Evolutionary conservation across 1,140 invertebrate genomes (phyloP), one percentile per base, ranked within the genome.

Genomic region (Hypothenemus hampei): DNA sequence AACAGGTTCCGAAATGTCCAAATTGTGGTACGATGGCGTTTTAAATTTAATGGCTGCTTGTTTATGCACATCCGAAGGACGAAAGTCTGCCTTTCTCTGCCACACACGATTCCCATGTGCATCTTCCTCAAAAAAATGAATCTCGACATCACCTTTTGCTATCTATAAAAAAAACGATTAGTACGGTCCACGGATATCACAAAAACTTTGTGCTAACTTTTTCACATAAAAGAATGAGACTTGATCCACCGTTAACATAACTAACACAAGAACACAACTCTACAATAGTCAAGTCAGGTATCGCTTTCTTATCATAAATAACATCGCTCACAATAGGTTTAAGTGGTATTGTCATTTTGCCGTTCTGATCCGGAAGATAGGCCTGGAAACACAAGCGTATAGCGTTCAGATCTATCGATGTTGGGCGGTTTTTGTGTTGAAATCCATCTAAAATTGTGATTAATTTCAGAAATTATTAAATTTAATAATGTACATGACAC

Each of bases 231-330:
- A 97, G 74, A 51, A 97, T 93, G 54, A 97, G 89, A 61, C 85
- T 85, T 13, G 87, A 87, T 8, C 89, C 89, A 36, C 93, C 93
- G 36, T 81, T 79, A 0, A 87, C 88, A 13, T 83, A 80, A 16
- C 87, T 88, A n/a, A 87, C 82, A 65, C 81, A 88, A 66, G 88
- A 83, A 69, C 87, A 91, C 47, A 97, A 69, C 61, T 91, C 87
- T 66, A 85, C 87, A 43, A 97, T 97, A 11, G 86, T 81, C 51
- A 97, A 77, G 71, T 97, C 93, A 60, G 85, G 89, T 80, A 93
- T 89, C 6, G 93, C 91, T 74, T 98, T 98, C 81, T 97, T 97
- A 72, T 98, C 94, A 76, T 85, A 94, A 64, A 98, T 96, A 10
- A 89, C 80, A 57, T 96, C 89, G 0, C 91, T 96, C 5, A 94